phyloP scores from a whole-genome alignment of 1,140 invertebrate species.

The Drosophila bocki region DNA sequence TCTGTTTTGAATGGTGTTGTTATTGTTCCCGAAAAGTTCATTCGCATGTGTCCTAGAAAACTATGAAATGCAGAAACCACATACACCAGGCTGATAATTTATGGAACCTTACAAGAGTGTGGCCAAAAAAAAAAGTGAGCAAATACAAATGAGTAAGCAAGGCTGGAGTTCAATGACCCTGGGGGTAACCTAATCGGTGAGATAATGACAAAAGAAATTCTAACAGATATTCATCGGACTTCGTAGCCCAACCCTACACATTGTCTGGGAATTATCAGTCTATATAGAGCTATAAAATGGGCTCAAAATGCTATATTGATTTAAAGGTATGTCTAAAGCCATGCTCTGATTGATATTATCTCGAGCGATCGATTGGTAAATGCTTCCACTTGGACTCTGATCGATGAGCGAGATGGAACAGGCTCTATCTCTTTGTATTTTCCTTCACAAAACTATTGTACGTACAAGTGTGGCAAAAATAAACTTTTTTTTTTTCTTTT shows the following conservation, averaged over 20 bases:
- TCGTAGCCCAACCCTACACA: slow-evolving; percentile 7
- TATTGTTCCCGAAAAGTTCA: slow-evolving; percentile 60
- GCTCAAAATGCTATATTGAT: slow-evolving; percentile 17
- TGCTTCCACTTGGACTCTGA: slow-evolving; percentile 44
- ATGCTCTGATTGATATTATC: slow-evolving; percentile 34
- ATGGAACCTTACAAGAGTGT: slow-evolving; percentile 57
- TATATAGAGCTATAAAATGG: not conserved
- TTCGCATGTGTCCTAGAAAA: slow-evolving; percentile 78
- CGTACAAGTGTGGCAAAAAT: slow-evolving; percentile 26
- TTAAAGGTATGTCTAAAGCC: not conserved
- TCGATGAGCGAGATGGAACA: slow-evolving; percentile 30
- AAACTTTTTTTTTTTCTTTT: slow-evolving; percentile 16
- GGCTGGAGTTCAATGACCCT: slow-evolving; percentile 24
- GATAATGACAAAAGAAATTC: slow-evolving; percentile 29
- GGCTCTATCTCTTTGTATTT: slow-evolving; percentile 38
- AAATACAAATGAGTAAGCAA: slow-evolving; percentile 4
- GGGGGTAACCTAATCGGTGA: slow-evolving; percentile 14
- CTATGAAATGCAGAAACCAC: slow-evolving; percentile 58
- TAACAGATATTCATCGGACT: slow-evolving; percentile 14
- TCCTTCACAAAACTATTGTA: slow-evolving; percentile 17
- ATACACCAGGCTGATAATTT: slow-evolving; percentile 55
- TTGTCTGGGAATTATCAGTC: slow-evolving; percentile 34
- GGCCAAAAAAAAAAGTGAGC: slow-evolving; percentile 22
- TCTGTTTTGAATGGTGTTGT: slow-evolving; percentile 21
- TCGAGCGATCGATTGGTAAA: not conserved